Evolutionary conservation across 1,140 invertebrate genomes (phyloP).

Genomic region (Potamilus streckersoni): DNA sequence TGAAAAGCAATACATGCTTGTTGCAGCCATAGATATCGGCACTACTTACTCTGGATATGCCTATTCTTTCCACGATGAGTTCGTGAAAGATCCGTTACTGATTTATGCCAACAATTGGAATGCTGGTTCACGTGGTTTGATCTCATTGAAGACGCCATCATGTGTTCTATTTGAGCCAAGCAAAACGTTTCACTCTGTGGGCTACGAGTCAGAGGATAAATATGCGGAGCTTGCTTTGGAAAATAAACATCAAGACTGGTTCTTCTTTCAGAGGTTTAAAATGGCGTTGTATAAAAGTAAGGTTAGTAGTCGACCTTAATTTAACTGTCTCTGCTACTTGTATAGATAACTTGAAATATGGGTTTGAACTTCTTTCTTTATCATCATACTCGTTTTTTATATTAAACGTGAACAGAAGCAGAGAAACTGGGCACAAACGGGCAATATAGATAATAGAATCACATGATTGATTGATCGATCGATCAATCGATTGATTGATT

Average conservation of each 20-base stretch:
- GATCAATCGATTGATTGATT: no score
- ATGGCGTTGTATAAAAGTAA: background rate
- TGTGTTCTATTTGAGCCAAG: background rate
- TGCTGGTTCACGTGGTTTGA: background rate
- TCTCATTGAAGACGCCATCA: constrained; percentile 1
- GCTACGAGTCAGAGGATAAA: constrained; percentile 5
- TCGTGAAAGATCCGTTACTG: background rate
- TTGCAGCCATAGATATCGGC: background rate
- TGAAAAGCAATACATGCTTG: background rate
- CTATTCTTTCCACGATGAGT: background rate
- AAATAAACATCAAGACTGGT: background rate
- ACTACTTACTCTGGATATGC: background rate
- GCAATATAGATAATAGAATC: no score
- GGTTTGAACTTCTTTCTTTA: no score
- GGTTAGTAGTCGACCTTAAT: background rate
- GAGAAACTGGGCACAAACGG: no score
- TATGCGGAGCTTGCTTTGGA: background rate
- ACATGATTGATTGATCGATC: no score
- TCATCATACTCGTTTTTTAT: no score
- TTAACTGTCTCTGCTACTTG: background rate
- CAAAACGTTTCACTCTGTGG: constrained; percentile 7
- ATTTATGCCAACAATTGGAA: background rate
- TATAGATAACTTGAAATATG: background rate
- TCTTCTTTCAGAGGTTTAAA: constrained; percentile 8
- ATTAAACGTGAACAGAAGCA: no score